A percentile compares a stretch with the other conserved stretches of the same genome.
Conservation (phyloP, 2,113 vertebrate genomes). For the Rhineura floridana region DNA sequence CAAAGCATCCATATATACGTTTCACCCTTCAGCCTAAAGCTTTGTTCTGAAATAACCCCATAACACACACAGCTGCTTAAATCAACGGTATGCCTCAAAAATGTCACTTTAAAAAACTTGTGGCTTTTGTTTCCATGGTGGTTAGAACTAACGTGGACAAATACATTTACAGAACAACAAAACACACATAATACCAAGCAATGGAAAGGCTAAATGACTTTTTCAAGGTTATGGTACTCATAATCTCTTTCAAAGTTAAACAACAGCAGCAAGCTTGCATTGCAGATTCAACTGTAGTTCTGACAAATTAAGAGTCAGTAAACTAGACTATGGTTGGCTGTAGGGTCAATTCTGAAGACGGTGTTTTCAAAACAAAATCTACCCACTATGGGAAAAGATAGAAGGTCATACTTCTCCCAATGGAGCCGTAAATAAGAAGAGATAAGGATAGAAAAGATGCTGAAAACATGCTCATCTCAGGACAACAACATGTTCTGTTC, state of each 20-base stretch:
- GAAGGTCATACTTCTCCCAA: slow-evolving; percentile 66
- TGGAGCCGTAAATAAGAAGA: slow-evolving; percentile 59
- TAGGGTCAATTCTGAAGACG: slow-evolving; percentile 44
- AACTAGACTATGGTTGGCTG: slow-evolving; percentile 42
- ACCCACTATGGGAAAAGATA: slow-evolving; percentile 48
- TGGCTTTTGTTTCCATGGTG: slow-evolving; percentile 54
- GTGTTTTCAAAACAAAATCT: slow-evolving; percentile 61
- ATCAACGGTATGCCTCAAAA: slow-evolving; percentile 49
- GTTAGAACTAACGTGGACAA: slow-evolving; percentile 53
- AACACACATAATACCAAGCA: slow-evolving; percentile 41
- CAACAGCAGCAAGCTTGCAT: slow-evolving; percentile 33
- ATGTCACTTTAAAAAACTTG: slow-evolving; percentile 50
- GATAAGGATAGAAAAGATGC: slow-evolving; percentile 68
- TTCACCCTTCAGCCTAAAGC: slow-evolving; percentile 36
- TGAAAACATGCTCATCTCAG: slow-evolving; percentile 51
- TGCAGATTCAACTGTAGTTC: slow-evolving; percentile 24
- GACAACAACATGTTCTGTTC: slow-evolving; percentile 47
- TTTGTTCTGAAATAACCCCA: slow-evolving; percentile 59
- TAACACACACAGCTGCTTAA: slow-evolving; percentile 52
- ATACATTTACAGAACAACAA: slow-evolving; percentile 57
- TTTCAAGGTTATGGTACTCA: slow-evolving; percentile 34
- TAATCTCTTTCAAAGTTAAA: slow-evolving; percentile 7
- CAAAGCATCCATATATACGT: background rate
- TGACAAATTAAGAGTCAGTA: slow-evolving; percentile 46
- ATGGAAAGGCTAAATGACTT: slow-evolving; percentile 33